Percentiles rank a stretch among this genome's conserved stretches.
Conservation (phyloP, 2,113 vertebrate species). For the Merops nubicus region DNA sequence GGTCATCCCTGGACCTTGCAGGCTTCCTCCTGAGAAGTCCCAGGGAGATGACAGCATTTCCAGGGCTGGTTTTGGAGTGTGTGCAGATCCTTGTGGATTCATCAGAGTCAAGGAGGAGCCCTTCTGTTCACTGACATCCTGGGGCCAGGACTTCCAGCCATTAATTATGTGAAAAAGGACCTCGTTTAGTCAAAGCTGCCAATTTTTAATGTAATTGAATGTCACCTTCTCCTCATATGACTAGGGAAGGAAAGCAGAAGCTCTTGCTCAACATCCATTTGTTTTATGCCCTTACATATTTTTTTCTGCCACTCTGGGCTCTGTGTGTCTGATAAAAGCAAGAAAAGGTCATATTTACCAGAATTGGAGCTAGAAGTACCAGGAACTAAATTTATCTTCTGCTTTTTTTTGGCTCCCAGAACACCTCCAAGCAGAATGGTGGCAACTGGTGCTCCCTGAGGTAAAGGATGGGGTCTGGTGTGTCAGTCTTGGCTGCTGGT, state of each 20-base stretch:
- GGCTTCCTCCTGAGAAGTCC: neutral
- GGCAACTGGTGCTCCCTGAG: neutral
- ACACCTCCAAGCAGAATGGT: neutral
- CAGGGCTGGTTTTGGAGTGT: accelerated
- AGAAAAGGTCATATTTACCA: slow-evolving; percentile 14
- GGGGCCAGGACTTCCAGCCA: slow-evolving; percentile 10
- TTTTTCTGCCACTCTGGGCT: slow-evolving; percentile 8
- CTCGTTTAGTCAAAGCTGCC: slow-evolving; percentile 45
- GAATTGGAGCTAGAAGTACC: neutral
- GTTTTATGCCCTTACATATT: slow-evolving; percentile 58
- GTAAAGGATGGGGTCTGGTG: neutral
- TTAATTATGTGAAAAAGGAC: slow-evolving; percentile 40
- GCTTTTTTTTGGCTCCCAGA: neutral
- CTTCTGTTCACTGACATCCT: slow-evolving; percentile 28
- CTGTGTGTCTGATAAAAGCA: neutral
- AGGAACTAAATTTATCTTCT: neutral
- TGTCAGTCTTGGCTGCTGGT: neutral
- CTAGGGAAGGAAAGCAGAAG: slow-evolving; percentile 26
- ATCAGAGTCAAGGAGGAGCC: neutral
- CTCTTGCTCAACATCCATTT: slow-evolving; percentile 60
- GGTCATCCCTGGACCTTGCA: neutral
- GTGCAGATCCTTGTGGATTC: neutral
- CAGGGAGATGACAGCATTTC: neutral
- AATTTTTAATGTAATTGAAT: slow-evolving; percentile 69
- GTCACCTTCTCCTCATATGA: slow-evolving; percentile 48